Base-by-base conservation (phyloP, 1,140 invertebrate genomes). In the Lithobius niger region DNA sequence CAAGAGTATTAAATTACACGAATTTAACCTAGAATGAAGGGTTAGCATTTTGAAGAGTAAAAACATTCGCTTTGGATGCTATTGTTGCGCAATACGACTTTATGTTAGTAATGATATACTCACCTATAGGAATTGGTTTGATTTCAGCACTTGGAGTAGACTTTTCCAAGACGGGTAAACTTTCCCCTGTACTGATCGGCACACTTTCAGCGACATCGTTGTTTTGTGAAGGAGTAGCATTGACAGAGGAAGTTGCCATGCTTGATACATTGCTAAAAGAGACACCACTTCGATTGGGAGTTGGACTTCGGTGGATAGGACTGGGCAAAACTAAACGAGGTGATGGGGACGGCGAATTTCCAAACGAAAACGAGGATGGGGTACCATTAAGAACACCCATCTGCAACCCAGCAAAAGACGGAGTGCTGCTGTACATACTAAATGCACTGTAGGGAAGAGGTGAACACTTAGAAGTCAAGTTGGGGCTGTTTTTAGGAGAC, bases 391-490 rank as follows among this genome's bases (percentile, higher is more conserved):
- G 3, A 3, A 50, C 19, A 6, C 48, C 48, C 19, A 50, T 6
- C 25, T 25, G 48, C 10, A 50, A 26, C 21, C 24, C 3, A 10
- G 48, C 3, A 50, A 25, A 50, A 3, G 48, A 27, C 6, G 48
- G 13, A 26, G 25, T 10, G 21, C 19, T 50, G 22, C 16, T 25
- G 25, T 25, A 50, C 24, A 50, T 25, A 6, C 21, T 4, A 26
- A 50, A 50, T 13, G 64, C 58, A 53, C 58, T 52, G 73, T 81
- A 64, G 72, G 82, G 68, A 76, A 80, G 36, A 75, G 73, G 10
- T 74, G 79, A 60, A 78, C 42, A 61, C 59, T 28, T 59, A 42
- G 10, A 60, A 60, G 27, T 59, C 56, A 52, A 60, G 57, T 22
- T 55, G 36, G 53, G 18, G 21, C n/a, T 54, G 36, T 27, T 27